Conservation (phyloP, 2,888 invertebrate species). For the Diaphora mendica region DNA sequence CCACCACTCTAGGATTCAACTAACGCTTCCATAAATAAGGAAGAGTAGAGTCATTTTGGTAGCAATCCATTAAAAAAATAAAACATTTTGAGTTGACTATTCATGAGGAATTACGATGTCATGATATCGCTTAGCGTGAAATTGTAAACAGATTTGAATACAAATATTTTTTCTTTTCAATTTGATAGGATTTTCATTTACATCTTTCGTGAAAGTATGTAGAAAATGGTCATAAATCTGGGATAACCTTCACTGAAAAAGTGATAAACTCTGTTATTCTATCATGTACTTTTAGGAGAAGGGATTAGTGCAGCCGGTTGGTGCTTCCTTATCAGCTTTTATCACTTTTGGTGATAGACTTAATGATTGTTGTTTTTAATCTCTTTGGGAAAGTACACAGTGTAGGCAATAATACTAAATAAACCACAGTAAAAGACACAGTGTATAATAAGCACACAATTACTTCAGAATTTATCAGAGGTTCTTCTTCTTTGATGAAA, state of each 20-base stretch:
- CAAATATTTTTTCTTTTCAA: neutral
- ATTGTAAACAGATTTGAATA: neutral
- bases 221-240: neutral
- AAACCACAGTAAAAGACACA: neutral
- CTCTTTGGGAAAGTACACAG: constrained; percentile 4
- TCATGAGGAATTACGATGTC: too few relatives aligned
- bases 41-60: too few relatives aligned
- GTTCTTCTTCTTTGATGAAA: too few relatives aligned
- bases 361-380: constrained; percentile 6
- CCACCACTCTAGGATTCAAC: too few relatives aligned
- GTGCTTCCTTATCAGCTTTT: neutral
- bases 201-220: neutral
- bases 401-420: neutral
- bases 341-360: constrained; percentile 2
- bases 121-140: too few relatives aligned
- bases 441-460: neutral
- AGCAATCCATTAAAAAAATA: too few relatives aligned
- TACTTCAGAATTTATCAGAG: too few relatives aligned
- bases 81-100: too few relatives aligned
- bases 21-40: too few relatives aligned
- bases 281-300: neutral
- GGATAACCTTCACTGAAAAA: neutral
- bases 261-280: neutral
- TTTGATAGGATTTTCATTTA: neutral
- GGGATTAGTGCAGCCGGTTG: neutral